Evolutionary conservation across 2,113 vertebrate genomes (phyloP).

Genomic region (Dermatemys mawii): DNA sequence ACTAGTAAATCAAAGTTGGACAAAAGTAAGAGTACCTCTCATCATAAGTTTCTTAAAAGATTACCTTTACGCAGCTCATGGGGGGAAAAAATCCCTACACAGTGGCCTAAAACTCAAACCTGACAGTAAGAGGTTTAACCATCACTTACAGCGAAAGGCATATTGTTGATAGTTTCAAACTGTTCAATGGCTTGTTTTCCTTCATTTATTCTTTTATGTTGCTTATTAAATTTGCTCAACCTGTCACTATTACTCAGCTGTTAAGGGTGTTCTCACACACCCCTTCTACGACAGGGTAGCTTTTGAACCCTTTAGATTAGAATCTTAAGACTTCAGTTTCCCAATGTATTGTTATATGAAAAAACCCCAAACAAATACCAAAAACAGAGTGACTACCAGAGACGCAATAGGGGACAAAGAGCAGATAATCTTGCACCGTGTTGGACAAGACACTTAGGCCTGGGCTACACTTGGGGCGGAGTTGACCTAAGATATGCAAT

Average conservation of each 20-base stretch:
- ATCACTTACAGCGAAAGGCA: conserved; percentile 25
- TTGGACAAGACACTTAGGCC: no score
- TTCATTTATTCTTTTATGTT: background rate
- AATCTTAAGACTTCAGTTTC: background rate
- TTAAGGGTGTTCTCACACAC: background rate
- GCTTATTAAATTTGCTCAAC: conserved; percentile 14
- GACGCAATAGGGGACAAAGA: background rate
- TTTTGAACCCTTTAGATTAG: conserved; percentile 10
- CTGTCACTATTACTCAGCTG: background rate
- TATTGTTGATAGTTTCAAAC: conserved; percentile 10
- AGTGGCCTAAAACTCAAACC: conserved; percentile 32
- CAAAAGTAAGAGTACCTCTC: conserved; percentile 39
- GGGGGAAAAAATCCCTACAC: conserved; percentile 31
- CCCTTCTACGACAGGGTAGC: background rate
- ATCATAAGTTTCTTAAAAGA: conserved; percentile 47
- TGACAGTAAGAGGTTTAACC: conserved; percentile 37
- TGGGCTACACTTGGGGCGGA: no score
- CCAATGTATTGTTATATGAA: background rate
- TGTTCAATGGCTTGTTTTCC: conserved; percentile 1
- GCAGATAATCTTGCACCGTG: no score
- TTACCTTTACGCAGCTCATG: conserved; percentile 44
- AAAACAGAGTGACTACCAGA: background rate
- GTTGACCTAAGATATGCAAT: no score
- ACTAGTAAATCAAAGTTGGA: background rate
- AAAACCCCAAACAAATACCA: conserved; percentile 7